phyloP scores from a whole-genome alignment of 2,797 vertebrate genomes.

The Megaceryle alcyon region DNA sequence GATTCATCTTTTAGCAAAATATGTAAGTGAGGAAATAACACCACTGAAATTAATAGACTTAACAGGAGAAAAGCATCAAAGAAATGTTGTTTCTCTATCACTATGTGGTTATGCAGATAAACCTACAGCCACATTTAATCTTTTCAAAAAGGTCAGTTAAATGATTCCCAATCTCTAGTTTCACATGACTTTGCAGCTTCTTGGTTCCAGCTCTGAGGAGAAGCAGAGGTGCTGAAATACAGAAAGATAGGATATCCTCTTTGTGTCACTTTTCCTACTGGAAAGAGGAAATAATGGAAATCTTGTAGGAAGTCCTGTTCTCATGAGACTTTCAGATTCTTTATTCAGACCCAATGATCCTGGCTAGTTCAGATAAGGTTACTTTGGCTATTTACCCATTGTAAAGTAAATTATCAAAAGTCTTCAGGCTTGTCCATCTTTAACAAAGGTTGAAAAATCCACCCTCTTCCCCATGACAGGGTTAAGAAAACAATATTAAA shows the following conservation, averaged over 20 bases:
- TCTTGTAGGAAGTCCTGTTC: slow-evolving; percentile 36
- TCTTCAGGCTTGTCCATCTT: slow-evolving; percentile 40
- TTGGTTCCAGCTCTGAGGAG: not conserved
- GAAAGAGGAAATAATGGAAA: slow-evolving; percentile 55
- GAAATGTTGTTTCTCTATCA: not conserved
- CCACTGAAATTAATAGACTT: not conserved
- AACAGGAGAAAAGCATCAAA: not conserved
- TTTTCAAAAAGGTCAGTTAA: not conserved
- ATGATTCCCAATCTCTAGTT: not conserved
- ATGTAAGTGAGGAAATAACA: not conserved
- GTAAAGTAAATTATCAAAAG: slow-evolving; percentile 58
- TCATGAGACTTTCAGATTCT: slow-evolving; percentile 40
- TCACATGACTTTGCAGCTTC: slow-evolving; percentile 1
- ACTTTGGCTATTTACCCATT: slow-evolving; percentile 38
- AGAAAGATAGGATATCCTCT: slow-evolving; percentile 58
- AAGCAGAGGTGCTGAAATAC: slow-evolving; percentile 37
- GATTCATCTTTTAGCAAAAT: not conserved
- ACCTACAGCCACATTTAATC: not conserved
- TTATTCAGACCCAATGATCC: slow-evolving; percentile 41
- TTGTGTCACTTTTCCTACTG: slow-evolving; percentile 49
- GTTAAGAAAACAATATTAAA: slow-evolving; percentile 39
- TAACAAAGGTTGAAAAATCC: slow-evolving; percentile 45
- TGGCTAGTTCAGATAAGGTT: slow-evolving; percentile 67
- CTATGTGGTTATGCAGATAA: not conserved
- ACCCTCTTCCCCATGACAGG: slow-evolving; percentile 3